phyloP scores from a whole-genome alignment of 2,888 invertebrate genomes.

The Acleris laterana region DNA sequence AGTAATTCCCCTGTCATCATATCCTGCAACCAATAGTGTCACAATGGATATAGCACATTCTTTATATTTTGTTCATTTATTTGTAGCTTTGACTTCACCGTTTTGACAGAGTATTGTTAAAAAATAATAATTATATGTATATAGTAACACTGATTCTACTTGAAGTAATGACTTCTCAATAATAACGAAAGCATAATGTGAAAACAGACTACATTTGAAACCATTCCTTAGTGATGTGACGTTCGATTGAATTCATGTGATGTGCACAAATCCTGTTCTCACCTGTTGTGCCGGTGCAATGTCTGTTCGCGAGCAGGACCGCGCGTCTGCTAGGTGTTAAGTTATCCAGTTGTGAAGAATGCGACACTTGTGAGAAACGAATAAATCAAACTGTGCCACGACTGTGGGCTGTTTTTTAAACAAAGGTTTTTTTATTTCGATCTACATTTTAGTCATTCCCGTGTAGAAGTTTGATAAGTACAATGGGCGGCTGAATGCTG shows the following conservation, averaged over 20 bases:
- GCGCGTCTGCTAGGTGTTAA: conserved; percentile 29
- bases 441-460: too few relatives aligned
- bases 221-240: conserved; percentile 57
- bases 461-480: too few relatives aligned
- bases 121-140: conserved; percentile 37
- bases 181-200: conserved; percentile 40
- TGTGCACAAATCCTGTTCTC: conserved; percentile 61
- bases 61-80: conserved; percentile 17
- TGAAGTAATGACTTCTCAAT: conserved; percentile 40
- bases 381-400: conserved; percentile 79
- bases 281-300: conserved; percentile 40
- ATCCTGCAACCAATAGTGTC: conserved; percentile 18
- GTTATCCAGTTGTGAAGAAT: conserved; percentile 56
- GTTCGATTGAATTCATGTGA: conserved; percentile 51
- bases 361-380: conserved; percentile 67
- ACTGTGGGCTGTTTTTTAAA: conserved; percentile 74
- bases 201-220: conserved; percentile 45
- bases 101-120: conserved; percentile 17
- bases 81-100: conserved; percentile 17
- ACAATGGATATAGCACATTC: background rate
- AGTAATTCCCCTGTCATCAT: conserved; percentile 14
- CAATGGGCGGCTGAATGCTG: too few relatives aligned
- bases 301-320: conserved; percentile 25
- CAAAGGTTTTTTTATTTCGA: conserved; percentile 41
- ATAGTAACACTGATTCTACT: conserved; percentile 37